Conservation (phyloP, 2,888 invertebrate species). For the Epinotia bilunana region DNA sequence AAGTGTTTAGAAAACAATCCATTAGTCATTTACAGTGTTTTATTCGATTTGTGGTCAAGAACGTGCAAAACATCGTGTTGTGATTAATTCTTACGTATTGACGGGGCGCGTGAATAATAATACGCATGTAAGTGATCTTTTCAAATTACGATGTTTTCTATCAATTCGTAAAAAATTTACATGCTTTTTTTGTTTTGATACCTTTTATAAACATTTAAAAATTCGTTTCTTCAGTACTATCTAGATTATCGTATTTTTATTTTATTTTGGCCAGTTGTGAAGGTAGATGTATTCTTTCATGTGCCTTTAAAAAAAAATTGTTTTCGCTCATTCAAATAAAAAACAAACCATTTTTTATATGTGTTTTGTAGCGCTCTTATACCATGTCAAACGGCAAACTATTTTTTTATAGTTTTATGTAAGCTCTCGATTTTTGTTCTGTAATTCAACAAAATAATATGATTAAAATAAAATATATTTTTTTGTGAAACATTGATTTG, state of each 20-base stretch:
- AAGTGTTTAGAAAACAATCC: conserved; percentile 47
- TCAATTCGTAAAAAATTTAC: conserved; percentile 1
- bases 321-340: not conserved
- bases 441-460: too few relatives aligned
- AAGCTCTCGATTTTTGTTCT: too few relatives aligned
- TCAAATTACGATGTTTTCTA: conserved; percentile 27
- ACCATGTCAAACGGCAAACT: too few relatives aligned
- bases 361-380: not conserved
- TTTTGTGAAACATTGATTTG: too few relatives aligned
- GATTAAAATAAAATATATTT: too few relatives aligned
- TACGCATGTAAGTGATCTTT: conserved; percentile 36
- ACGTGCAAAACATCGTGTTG: conserved; percentile 10
- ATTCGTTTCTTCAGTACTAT: not conserved
- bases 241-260: conserved; percentile 1
- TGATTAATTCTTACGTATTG: conserved; percentile 13
- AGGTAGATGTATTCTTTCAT: conserved; percentile 18
- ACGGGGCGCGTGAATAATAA: conserved; percentile 5
- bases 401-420: too few relatives aligned
- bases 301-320: not conserved
- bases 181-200: conserved; percentile 17
- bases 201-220: not conserved
- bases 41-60: conserved; percentile 11
- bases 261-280: not conserved
- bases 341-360: not conserved
- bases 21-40: conserved; percentile 17